Evolutionary conservation across 2,113 vertebrate genomes (phyloP), one percentile per base, ranked within the genome.

Genomic region (Delphinus delphis): DNA sequence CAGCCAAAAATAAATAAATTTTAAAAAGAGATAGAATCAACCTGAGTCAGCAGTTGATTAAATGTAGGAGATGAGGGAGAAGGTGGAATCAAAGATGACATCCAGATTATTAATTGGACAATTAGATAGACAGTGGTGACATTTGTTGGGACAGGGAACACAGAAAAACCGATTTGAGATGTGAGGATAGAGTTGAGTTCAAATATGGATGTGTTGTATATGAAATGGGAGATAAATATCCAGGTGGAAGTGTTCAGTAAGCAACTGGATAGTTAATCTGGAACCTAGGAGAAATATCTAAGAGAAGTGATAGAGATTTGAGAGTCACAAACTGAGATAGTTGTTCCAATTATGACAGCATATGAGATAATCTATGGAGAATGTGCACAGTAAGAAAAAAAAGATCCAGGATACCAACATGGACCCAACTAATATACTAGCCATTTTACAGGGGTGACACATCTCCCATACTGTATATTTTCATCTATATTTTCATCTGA

Each of bases 141-240:
- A 82, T 92, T 76, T 90, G 41, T 25, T 77, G n/a, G n/a, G 41
- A 47, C 12, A 63, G 11, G 20, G 88, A 90, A 95, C 28, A 70
- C 47, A 86, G 67, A 84, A 67, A 41, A n/a, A 81, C 3, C 53
- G 8, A 86, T 60, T 82, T 82, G 26, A 63, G 53, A 81, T 33
- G 20, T 71, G 21, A 71, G 18, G 9, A 79, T 83, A 8, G 13
- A 38, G 5, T 53, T 83, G n/a, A 96, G n/a, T 55, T 92, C 11
- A 83, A 82, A 47, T 87, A 67, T n/a, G 50, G 8, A 55, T 63
- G 44, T 88, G 6, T 67, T 87, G 1, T 25, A 83, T 38, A 84
- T 31, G 33, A 86, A 96, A 90, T 90, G 55, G 14, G 26, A 97
- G 38, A 84, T 33, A 90, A 94, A 31, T 25, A 93, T 33, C 47